These are phyloP conservation scores for Chaetodon trifascialis DNA, from an alignment of 2,113 vertebrate species.

Conservation along the genomic window DNA sequence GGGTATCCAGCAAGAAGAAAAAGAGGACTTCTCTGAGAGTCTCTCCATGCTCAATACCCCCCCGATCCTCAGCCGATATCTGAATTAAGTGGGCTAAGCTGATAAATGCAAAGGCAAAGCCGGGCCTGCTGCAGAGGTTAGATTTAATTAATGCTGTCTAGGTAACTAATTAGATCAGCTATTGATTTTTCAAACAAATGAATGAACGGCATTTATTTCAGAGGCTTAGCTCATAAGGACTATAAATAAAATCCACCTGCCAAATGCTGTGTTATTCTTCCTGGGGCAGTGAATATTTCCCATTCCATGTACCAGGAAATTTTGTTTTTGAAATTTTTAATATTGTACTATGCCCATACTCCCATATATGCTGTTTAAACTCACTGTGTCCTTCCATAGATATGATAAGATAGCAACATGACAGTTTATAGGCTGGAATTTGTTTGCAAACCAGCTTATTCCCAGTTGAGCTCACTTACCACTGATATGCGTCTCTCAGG, in stretches of 20 bases:
- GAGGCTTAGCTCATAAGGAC: conserved; percentile 30
- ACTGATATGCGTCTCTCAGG: background rate
- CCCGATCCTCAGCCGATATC: conserved; percentile 35
- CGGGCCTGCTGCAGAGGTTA: conserved; percentile 16
- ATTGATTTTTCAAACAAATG: conserved; percentile 57
- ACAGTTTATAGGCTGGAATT: conserved; percentile 12
- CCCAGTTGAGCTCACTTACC: conserved; percentile 20
- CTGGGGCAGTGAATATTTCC: background rate
- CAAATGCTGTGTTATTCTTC: background rate
- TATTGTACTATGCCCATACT: background rate
- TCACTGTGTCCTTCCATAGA: background rate
- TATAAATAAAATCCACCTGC: background rate
- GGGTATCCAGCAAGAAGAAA: background rate
- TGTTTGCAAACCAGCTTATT: conserved; percentile 35
- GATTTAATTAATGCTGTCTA: conserved; percentile 41
- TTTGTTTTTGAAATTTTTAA: too few relatives aligned
- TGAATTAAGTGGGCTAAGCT: conserved; percentile 50
- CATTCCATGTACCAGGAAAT: background rate
- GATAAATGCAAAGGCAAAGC: conserved; percentile 35
- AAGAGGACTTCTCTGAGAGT: conserved; percentile 14
- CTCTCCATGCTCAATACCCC: conserved; percentile 1
- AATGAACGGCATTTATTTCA: conserved; percentile 53
- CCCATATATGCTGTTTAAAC: background rate
- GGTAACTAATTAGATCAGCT: conserved; percentile 59
- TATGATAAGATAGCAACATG: conserved; percentile 6